Conservation (phyloP, 1,140 invertebrate genomes). For the Gyrodactylus bullatarudis region DNA sequence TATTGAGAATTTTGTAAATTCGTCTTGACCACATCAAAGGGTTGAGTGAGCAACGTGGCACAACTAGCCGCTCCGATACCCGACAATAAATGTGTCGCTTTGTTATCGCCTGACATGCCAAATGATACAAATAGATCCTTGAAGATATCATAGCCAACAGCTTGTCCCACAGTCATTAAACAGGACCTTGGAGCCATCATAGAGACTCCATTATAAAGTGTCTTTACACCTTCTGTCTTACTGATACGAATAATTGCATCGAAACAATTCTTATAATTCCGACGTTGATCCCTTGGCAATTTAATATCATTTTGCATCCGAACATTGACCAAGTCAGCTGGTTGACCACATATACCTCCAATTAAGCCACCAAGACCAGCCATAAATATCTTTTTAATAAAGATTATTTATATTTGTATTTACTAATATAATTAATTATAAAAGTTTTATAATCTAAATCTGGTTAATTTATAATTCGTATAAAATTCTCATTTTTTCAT, state of each 20-base stretch:
- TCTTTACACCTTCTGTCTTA: constrained; percentile 38
- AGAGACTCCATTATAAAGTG: constrained; percentile 50
- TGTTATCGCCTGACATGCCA: constrained; percentile 43
- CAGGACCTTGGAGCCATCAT: constrained; percentile 59
- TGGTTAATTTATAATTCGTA: too few species aligned
- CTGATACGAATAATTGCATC: constrained; percentile 54
- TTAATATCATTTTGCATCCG: constrained; percentile 99
- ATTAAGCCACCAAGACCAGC: constrained; percentile 50
- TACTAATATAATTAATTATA: too few species aligned
- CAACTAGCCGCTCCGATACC: constrained; percentile 61
- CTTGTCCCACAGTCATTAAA: constrained; percentile 77
- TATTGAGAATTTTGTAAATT: constrained; percentile 49
- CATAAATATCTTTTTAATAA: constrained; percentile 35
- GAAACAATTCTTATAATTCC: constrained; percentile 82
- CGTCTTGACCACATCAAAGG: constrained; percentile 80
- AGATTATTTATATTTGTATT: constrained; percentile 12
- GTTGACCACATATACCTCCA: constrained; percentile 51
- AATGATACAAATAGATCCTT: constrained; percentile 37
- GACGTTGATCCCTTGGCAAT: constrained; percentile 40
- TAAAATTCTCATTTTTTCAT: too few species aligned
- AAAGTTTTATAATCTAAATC: too few species aligned
- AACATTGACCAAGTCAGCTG: constrained; percentile 85
- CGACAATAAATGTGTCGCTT: constrained; percentile 47
- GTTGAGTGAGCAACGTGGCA: constrained; percentile 72
- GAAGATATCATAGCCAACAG: constrained; percentile 59